phyloP scores from a whole-genome alignment of 2,113 vertebrate species.

The Phyllostomus discolor region DNA sequence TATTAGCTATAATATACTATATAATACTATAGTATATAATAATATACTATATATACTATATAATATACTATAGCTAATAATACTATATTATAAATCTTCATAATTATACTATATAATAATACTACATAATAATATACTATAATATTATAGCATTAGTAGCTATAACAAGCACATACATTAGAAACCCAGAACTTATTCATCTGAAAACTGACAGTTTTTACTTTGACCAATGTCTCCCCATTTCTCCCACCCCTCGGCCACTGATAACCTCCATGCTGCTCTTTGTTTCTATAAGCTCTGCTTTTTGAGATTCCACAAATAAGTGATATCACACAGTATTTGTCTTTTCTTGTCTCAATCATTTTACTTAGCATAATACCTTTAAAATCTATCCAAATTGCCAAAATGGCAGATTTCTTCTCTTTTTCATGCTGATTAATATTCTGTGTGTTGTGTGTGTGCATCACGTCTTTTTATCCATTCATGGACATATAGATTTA shows the following conservation, averaged over 20 bases:
- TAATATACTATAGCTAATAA: not conserved
- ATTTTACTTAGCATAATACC: not conserved
- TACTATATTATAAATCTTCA: not conserved
- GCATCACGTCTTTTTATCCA: not conserved
- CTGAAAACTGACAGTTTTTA: not conserved
- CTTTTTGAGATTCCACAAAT: not conserved
- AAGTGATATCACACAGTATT: not conserved
- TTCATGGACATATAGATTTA: not conserved
- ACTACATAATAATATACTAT: no score
- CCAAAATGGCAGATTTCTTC: not conserved
- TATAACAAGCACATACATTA: not conserved
- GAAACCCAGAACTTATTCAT: not conserved
- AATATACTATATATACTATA: no score
- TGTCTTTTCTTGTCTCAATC: not conserved
- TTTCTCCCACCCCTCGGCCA: rapidly evolving
- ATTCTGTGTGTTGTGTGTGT: not conserved
- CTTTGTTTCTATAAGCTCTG: not conserved
- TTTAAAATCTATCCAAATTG: not conserved
- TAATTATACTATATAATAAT: not conserved
- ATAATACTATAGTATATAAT: no score
- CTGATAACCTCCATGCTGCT: not conserved
- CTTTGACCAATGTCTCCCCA: not conserved
- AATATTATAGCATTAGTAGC: not conserved
- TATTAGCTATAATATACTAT: not conserved
- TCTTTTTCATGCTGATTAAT: not conserved